A percentile compares a stretch with the other conserved stretches of the same genome.
Conservation (phyloP, 2,797 vertebrate genomes). For the Neostethus bicornis region DNA sequence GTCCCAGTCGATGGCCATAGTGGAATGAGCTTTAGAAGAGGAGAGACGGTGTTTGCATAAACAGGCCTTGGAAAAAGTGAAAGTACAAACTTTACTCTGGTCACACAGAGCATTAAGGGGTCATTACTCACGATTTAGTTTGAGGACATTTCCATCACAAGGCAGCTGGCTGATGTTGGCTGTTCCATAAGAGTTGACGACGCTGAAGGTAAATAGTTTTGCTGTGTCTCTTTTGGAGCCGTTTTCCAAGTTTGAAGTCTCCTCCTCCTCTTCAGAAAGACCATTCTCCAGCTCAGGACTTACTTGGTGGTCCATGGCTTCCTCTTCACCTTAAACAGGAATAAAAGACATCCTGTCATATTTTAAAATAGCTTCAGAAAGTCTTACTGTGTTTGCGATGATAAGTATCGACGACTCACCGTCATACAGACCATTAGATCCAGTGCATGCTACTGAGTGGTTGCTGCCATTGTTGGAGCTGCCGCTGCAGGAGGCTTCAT, state of each 20-base stretch:
- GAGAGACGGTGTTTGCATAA: neutral
- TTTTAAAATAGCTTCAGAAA: too few relatives aligned
- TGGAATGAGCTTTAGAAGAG: slow-evolving; percentile 87
- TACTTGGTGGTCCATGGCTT: slow-evolving; percentile 96
- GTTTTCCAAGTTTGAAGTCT: slow-evolving; percentile 79
- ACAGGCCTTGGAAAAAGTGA: neutral
- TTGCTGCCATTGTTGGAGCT: slow-evolving; percentile 76
- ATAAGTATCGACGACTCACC: slow-evolving; percentile 73
- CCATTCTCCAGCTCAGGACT: slow-evolving; percentile 85
- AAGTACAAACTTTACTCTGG: rapidly evolving
- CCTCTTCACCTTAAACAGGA: slow-evolving; percentile 82
- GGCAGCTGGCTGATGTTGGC: slow-evolving; percentile 91
- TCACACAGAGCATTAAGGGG: neutral
- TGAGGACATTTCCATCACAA: slow-evolving; percentile 89
- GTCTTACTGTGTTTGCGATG: neutral
- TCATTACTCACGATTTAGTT: slow-evolving; percentile 85
- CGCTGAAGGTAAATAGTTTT: slow-evolving; percentile 90
- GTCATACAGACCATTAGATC: slow-evolving; percentile 85
- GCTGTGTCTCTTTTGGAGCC: slow-evolving; percentile 59
- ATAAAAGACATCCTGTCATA: neutral
- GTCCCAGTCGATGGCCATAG: slow-evolving; percentile 94
- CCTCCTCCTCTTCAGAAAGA: slow-evolving; percentile 83
- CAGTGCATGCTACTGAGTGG: slow-evolving; percentile 82
- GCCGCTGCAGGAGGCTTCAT: slow-evolving; percentile 78
- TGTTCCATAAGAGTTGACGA: slow-evolving; percentile 94